Evolutionary conservation across 1,140 invertebrate species (phyloP), one percentile per base, ranked within the genome.

Genomic region (Conus betulinus): DNA sequence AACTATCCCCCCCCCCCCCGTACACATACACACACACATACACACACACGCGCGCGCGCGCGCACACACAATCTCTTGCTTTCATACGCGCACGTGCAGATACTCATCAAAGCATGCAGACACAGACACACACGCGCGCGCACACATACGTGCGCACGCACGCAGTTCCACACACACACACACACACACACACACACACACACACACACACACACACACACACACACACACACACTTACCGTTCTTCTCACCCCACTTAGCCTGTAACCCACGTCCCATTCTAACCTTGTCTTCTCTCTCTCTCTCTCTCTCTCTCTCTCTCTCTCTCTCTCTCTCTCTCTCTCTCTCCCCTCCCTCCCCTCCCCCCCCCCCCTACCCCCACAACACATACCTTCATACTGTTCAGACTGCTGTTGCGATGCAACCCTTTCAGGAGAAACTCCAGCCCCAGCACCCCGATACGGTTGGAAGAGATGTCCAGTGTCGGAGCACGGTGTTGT

Each of bases 381-480:
- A 5, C 13, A 8, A 4, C 25, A 6, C 78, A 8, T 17, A 84
- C 55, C 60, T 67, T 67, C 25, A 63, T 3, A n/a, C 23, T 27
- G 83, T 13, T 60, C 13, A 63, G 57, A 20, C 51, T 53, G 52
- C 51, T 17, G 51, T 81, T 81, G 3, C 20, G 11, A 20, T 20
- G 39, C 15, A 81, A 20, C 13, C 78, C 78, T 51, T 51, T 52
- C 78, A 81, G 78, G 11, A 81, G 51, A 5, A 7, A 13, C 20
- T 71, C 74, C 60, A 92, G 88, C 76, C 67, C 57, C 23, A 82
- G 8, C 57, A 91, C 85, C 51, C 86, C 84, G n/a, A 93, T 90
- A 57, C 92, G 90, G 81, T 91, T 93, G 39, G 91, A 91, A 60
- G 93, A 90, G 10, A 94, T 84, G 89, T 94, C 91, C 17, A 94